phyloP scores from a whole-genome alignment of 2,113 vertebrate genomes.

The Heterocephalus glaber region DNA sequence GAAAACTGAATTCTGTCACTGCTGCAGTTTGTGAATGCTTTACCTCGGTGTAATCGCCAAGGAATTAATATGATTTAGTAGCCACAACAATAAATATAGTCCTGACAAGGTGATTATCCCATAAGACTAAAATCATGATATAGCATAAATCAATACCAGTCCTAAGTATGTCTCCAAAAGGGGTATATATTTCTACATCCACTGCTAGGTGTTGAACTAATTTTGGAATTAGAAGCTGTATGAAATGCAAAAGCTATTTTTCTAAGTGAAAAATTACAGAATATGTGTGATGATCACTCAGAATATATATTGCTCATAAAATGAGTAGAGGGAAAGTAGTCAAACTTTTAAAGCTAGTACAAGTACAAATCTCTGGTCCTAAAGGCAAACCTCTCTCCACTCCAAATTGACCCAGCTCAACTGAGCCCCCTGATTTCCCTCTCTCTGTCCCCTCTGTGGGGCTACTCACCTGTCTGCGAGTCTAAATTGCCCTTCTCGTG shows the following conservation, averaged over 20 bases:
- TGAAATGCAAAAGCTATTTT: conserved; percentile 74
- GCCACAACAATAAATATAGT: conserved; percentile 74
- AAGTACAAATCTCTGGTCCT: conserved; percentile 2
- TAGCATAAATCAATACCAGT: conserved; percentile 68
- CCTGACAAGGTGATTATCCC: conserved; percentile 72
- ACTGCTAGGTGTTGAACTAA: conserved; percentile 70
- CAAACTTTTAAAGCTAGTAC: conserved; percentile 60
- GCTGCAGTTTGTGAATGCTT: conserved; percentile 57
- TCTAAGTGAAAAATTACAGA: conserved; percentile 74
- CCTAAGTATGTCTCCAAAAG: conserved; percentile 57
- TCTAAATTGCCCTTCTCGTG: not conserved
- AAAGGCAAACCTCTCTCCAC: not conserved
- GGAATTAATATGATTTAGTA: conserved; percentile 81
- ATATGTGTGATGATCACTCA: conserved; percentile 73
- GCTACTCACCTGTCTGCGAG: not conserved
- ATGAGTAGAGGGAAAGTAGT: conserved; percentile 49
- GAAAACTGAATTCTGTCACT: conserved; percentile 75
- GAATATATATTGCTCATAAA: conserved; percentile 74
- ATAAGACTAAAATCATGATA: conserved; percentile 72
- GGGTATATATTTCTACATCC: conserved; percentile 63
- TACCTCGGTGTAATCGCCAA: conserved; percentile 35
- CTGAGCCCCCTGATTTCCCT: not conserved
- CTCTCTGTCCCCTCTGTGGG: not conserved
- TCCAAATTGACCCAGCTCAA: not conserved
- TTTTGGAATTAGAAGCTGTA: conserved; percentile 76